phyloP scores from a whole-genome alignment of 2,797 vertebrate genomes.

The Centropyge bicolor region DNA sequence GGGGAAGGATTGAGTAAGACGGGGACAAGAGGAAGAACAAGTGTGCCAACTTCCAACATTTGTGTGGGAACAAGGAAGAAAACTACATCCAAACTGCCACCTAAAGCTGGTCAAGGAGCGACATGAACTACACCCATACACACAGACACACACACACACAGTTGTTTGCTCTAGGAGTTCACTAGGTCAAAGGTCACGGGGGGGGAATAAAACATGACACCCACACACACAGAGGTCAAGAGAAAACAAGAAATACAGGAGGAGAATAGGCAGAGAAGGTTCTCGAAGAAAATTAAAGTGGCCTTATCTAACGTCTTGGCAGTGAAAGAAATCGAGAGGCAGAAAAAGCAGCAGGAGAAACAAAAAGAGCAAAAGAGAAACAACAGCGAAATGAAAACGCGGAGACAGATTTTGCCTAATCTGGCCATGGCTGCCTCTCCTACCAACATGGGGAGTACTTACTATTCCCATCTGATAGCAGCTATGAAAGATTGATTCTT shows the following conservation, averaged over 20 bases:
- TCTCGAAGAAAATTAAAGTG: conserved; percentile 4
- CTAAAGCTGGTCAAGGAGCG: conserved; percentile 20
- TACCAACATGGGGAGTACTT: conserved; percentile 50
- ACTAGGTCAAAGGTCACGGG: conserved; percentile 50
- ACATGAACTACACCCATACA: conserved; percentile 23
- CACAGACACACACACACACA: conserved; percentile 25
- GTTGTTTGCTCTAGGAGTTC: conserved; percentile 52
- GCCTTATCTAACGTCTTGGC: not conserved
- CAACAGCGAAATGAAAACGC: conserved; percentile 8
- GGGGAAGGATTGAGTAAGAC: not conserved
- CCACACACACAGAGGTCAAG: conserved; percentile 1
- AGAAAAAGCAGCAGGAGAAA: not conserved
- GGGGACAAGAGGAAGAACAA: not conserved
- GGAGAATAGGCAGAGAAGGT: not conserved
- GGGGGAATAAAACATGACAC: conserved; percentile 44
- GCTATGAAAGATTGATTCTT: conserved; percentile 67
- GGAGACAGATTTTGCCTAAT: conserved; percentile 44
- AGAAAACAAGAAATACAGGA: not conserved
- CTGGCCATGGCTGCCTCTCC: conserved; percentile 40
- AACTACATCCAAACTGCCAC: not conserved
- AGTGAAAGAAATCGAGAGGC: not conserved
- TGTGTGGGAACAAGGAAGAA: not conserved
- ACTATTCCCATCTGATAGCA: conserved; percentile 66
- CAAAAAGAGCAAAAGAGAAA: not conserved
- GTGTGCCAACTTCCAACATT: not conserved